These are phyloP conservation scores for Andricus grossulariae DNA, from an alignment of 1,140 invertebrate species.

Conservation along the genomic window DNA sequence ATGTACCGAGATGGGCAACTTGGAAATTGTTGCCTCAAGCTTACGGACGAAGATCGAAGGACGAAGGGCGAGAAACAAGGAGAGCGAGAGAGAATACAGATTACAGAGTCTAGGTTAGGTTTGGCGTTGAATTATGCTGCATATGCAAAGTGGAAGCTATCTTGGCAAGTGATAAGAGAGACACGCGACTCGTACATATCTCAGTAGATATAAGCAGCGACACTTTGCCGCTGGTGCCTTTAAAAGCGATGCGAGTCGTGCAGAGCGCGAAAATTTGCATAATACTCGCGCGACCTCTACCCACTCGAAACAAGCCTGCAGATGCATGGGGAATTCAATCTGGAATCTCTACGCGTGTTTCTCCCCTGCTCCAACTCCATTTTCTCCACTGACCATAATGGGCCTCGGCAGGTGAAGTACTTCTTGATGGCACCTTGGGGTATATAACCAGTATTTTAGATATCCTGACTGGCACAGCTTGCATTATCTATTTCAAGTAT, in stretches of 20 bases:
- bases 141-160: slow-evolving; percentile 73
- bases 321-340: slow-evolving; percentile 1
- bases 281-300: slow-evolving; percentile 43
- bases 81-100: slow-evolving; percentile 11
- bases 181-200: slow-evolving; percentile 71
- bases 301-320: slow-evolving; percentile 28
- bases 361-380: background rate
- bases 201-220: slow-evolving; percentile 54
- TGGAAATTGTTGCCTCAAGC: slow-evolving; percentile 22
- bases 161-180: slow-evolving; percentile 71
- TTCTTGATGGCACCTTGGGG: slow-evolving; percentile 1
- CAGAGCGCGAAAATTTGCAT: slow-evolving; percentile 45
- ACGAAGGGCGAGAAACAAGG: background rate
- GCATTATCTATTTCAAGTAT: too few species aligned
- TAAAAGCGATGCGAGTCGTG: slow-evolving; percentile 45
- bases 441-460: slow-evolving; percentile 21
- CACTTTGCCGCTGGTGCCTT: slow-evolving; percentile 49
- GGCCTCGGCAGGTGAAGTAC: slow-evolving; percentile 5
- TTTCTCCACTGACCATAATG: slow-evolving; percentile 15
- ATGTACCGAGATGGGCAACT: slow-evolving; percentile 7
- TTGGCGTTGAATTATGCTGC: slow-evolving; percentile 70
- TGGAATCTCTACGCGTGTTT: slow-evolving; percentile 10
- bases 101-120: slow-evolving; percentile 48
- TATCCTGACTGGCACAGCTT: background rate
- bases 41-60: slow-evolving; percentile 31